phyloP scores from a whole-genome alignment of 2,797 vertebrate species.

The Eulemur mongoz region DNA sequence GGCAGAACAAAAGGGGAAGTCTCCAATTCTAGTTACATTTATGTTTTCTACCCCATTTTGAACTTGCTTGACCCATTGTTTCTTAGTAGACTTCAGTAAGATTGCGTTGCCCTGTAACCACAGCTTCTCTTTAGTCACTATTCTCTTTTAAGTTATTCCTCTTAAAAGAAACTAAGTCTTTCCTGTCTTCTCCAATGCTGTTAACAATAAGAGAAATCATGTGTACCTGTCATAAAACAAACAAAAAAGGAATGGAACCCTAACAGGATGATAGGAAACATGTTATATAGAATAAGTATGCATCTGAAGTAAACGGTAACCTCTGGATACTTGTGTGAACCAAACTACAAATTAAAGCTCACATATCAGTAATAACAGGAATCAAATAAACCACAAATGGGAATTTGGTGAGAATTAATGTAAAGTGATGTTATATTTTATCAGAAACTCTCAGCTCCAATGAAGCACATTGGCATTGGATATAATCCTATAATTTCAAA shows the following conservation, averaged over 20 bases:
- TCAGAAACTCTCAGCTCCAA: not conserved
- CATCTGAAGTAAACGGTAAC: not conserved
- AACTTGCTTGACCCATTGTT: not conserved
- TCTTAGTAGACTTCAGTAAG: not conserved
- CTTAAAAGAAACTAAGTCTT: not conserved
- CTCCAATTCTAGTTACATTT: not conserved
- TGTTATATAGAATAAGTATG: not conserved
- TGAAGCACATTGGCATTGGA: not conserved
- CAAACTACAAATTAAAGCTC: not conserved
- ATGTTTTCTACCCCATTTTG: not conserved
- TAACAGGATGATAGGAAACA: not conserved
- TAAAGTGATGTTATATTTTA: not conserved
- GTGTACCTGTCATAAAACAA: not conserved
- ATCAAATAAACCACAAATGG: not conserved
- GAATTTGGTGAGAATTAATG: conserved; percentile 9
- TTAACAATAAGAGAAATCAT: not conserved
- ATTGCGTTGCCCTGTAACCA: not conserved
- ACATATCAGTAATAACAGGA: not conserved
- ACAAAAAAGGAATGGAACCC: not conserved
- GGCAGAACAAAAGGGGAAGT: not conserved
- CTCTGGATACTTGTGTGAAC: not conserved
- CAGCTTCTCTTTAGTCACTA: not conserved
- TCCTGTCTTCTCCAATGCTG: not conserved
- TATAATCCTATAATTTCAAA: not conserved
- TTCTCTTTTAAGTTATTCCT: not conserved